Percentiles rank a stretch among this genome's conserved stretches.
These are phyloP conservation scores for Elysia chlorotica DNA, from an alignment of 1,140 invertebrate genomes.

Conservation along the genomic window DNA sequence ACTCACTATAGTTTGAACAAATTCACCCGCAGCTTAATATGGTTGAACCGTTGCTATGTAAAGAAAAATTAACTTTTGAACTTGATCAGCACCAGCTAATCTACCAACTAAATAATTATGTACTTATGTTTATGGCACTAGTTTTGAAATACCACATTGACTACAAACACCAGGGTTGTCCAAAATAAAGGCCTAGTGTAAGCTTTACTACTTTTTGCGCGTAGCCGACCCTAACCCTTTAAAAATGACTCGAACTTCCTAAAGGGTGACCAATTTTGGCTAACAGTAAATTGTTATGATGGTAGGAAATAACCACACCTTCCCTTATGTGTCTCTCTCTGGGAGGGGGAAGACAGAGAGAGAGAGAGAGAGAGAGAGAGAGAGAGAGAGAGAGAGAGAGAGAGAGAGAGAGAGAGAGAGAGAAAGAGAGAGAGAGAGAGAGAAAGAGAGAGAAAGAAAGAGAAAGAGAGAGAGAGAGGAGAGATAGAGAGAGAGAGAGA, in stretches of 20 bases:
- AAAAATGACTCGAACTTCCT: background rate
- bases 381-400: background rate
- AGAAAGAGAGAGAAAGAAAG: background rate
- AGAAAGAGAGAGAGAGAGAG: background rate
- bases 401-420: background rate
- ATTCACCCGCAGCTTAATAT: too few species aligned
- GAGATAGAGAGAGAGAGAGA: background rate
- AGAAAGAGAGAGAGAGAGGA: background rate
- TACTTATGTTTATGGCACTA: too few species aligned
- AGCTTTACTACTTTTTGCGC: background rate
- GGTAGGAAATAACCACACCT: too few species aligned
- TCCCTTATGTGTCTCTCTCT: background rate
- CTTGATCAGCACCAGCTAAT: too few species aligned
- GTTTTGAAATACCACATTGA: background rate
- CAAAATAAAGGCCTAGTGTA: background rate
- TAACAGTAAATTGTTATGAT: too few species aligned
- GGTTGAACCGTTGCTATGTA: too few species aligned
- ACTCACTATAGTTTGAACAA: too few species aligned
- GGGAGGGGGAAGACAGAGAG: background rate
- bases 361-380: background rate
- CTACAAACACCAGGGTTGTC: background rate
- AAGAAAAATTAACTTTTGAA: too few species aligned
- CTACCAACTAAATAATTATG: too few species aligned
- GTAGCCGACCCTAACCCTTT: background rate
- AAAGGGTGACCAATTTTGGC: background rate